Conservation (phyloP, 1,140 invertebrate species). For the Halictus rubicundus region DNA sequence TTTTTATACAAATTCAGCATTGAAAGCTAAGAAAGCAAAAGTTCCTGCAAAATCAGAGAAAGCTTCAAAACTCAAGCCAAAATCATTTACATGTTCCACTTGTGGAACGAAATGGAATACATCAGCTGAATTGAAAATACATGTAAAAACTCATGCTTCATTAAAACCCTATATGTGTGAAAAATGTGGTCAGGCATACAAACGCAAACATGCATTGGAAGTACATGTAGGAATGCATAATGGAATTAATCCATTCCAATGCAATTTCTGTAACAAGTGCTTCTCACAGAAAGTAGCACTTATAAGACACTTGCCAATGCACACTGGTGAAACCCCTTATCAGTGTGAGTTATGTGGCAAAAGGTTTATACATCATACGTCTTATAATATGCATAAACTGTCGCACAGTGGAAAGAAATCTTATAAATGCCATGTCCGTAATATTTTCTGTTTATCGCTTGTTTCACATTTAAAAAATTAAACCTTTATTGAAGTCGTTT, state of each 20-base stretch:
- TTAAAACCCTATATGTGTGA: constrained; percentile 81
- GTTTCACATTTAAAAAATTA: constrained; percentile 55
- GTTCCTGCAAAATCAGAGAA: constrained; percentile 48
- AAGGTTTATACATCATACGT: constrained; percentile 86
- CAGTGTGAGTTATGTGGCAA: constrained; percentile 86
- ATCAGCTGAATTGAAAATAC: constrained; percentile 74
- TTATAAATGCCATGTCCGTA: constrained; percentile 83
- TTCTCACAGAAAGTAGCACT: constrained; percentile 87
- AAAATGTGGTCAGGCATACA: constrained; percentile 85
- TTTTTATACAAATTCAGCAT: neutral
- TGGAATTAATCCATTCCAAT: constrained; percentile 87
- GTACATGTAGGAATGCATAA: constrained; percentile 86
- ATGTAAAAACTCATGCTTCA: constrained; percentile 77
- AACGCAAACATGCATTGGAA: constrained; percentile 84
- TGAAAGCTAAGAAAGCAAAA: constrained; percentile 7
- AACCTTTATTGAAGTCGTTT: neutral
- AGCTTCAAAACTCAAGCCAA: constrained; percentile 55
- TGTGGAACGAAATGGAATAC: constrained; percentile 77
- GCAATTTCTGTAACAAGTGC: constrained; percentile 88
- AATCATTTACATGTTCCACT: constrained; percentile 66
- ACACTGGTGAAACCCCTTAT: constrained; percentile 85
- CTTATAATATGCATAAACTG: constrained; percentile 85
- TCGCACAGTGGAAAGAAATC: constrained; percentile 84
- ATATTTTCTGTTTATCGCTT: constrained; percentile 74
- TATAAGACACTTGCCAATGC: constrained; percentile 85